Base-by-base conservation (phyloP, 2,113 vertebrate genomes). In the Hippocampus comes region DNA sequence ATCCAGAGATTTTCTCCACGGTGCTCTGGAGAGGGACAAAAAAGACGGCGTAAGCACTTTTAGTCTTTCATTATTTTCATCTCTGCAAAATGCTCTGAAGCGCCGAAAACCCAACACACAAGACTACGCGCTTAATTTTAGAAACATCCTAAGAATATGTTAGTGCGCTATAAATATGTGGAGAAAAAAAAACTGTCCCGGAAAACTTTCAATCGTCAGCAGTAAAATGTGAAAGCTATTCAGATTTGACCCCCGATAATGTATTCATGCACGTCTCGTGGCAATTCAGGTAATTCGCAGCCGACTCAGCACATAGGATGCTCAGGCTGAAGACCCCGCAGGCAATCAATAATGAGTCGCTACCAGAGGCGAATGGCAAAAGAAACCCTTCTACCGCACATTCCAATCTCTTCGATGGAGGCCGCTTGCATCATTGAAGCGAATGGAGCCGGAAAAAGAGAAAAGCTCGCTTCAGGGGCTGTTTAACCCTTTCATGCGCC, bases 1-100 rank as follows among this genome's bases (percentile, higher is more conserved):
- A 68, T 99, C 97, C 0, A 91, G 95, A 78, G 97, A 99, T 80
- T 99, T 99, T 86, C 90, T 99, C 55, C 96, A 98, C 0, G 97
- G 97, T 20, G 97, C 97, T 0, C 83, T 99, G 81, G 97, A 95
- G 85, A 89, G 97, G 61, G 97, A 99, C 89, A 96, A 98, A 88
- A 99, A 99, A 88, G 97, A 99, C 0, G 97, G 97, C 93, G 97
- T 99, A 90, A 83, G 88, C 74, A 5, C 59, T 73, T 73, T 73
- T 5, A 57, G 55, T 72, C 18, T 48, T 1, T 5, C 18, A 34
- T 15, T 34, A 42, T 59, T 5, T 5, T 43, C 0, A 21, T 27
- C 46, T 63, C 41, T 38, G 9, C 57, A 38, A 15, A 23, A 41
- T 15, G 11, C 2, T 55, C 20, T 8, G 15, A 57, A 46, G 10